A percentile compares a stretch with the other conserved stretches of the same genome.
phyloP scores from a whole-genome alignment of 2,888 invertebrate genomes.

The Hecatera dysodea region DNA sequence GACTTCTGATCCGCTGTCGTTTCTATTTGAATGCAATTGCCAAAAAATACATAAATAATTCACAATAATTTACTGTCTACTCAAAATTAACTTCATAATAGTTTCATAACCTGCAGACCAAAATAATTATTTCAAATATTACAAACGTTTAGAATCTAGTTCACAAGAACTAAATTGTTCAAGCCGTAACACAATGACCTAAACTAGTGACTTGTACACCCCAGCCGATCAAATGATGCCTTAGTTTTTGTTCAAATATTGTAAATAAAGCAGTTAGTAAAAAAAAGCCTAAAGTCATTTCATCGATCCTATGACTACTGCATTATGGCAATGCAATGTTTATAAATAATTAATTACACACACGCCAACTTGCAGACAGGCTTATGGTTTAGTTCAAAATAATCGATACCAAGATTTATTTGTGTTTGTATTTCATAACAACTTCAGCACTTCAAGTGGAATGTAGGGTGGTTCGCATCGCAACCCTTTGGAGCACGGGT shows the following conservation, averaged over 20 bases:
- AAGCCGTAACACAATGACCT: constrained; percentile 17
- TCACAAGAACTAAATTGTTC: not conserved
- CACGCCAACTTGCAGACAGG: no score
- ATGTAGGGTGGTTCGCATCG: constrained; percentile 6
- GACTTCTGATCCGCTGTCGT: not conserved
- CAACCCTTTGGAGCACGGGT: constrained; percentile 7
- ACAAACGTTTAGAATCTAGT: not conserved
- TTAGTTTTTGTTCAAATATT: not conserved
- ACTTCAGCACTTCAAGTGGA: not conserved
- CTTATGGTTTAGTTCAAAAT: not conserved
- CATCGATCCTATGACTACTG: constrained; percentile 21
- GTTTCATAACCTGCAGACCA: not conserved
- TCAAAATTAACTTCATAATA: no score
- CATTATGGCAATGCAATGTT: constrained; percentile 36
- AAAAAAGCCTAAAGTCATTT: not conserved
- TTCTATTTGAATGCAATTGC: not conserved
- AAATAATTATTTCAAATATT: not conserved
- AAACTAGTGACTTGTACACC: not conserved
- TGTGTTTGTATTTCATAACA: constrained; percentile 1
- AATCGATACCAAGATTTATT: constrained; percentile 36
- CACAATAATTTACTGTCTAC: not conserved
- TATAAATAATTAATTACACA: no score
- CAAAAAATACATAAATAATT: not conserved
- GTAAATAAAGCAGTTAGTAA: not conserved
- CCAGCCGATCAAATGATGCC: not conserved